Evolutionary conservation across 2,888 invertebrate species (phyloP), one percentile per base, ranked within the genome.

Genomic region (Chrysomela aeneicollis): DNA sequence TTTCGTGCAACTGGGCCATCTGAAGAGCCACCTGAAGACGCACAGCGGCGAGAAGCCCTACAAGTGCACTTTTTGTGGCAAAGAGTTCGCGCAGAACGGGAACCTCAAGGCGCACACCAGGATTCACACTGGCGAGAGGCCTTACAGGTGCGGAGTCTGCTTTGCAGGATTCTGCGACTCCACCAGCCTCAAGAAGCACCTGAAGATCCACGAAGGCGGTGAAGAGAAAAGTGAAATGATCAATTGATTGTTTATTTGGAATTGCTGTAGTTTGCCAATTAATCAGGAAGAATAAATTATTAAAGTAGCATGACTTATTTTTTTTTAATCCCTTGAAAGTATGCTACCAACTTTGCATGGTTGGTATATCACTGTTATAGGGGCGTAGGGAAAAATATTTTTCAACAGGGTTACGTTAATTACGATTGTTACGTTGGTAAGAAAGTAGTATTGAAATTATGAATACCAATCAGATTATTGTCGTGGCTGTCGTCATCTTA

Each of bases 131-230:
- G 69, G 68, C 8, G 75, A 74, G 60, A 70, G 68, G 58, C 74
- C 74, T 2, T 74, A 68, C 55, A 61, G 52, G 9, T 75, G 75
- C 68, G 30, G 51, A 2, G 21, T 67, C 10, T 75, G 75, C 60
- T 61, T n/a, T 22, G 66, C 64, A 46, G 68, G 67, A 17, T 74
- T 71, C 61, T 70, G 68, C 52, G 73, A 74, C 59, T 71, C 71
- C 15, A 70, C 67, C 22, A 69, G 72, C 65, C 71, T 74, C 42
- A 74, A 71, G 42, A 74, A 73, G 61, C 74, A 74, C 61, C 66
- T 59, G 54, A 73, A 71, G 59, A 61, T 42, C 42, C 74, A 74
- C 52, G 26, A 46, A 46, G 17, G 0, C 15, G 26, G 26, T 2
- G 0, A 42, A 3, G 4, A 3, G 15, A 42, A 42, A 15, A 4